Evolutionary conservation across 92 coral and sea anemone species (phyloP).

Genomic region (Palythoa grandis): DNA sequence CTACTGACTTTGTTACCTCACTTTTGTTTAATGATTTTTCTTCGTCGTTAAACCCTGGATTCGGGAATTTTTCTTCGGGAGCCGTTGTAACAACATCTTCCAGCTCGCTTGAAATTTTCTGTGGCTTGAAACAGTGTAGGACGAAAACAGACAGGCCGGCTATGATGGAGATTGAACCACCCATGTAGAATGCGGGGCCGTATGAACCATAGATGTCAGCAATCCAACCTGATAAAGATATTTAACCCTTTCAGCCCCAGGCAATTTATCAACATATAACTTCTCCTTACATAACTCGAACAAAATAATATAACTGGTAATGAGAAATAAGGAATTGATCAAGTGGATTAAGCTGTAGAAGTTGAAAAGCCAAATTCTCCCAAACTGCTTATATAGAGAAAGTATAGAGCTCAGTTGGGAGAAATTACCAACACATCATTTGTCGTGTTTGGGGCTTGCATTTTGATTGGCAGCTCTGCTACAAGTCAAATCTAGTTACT

Average conservation of each 20-base stretch:
- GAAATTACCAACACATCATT: too few relatives aligned
- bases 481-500: too few relatives aligned
- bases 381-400: too few relatives aligned
- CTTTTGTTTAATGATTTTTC: not conserved
- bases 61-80: not conserved
- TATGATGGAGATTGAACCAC: not conserved
- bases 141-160: constrained; percentile 18
- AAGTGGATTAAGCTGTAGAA: too few relatives aligned
- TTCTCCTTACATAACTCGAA: too few relatives aligned
- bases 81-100: not conserved
- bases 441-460: too few relatives aligned
- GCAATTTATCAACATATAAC: too few relatives aligned
- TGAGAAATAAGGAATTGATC: too few relatives aligned
- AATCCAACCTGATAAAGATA: constrained; percentile 16
- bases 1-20: not conserved
- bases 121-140: not conserved
- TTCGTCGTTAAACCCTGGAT: not conserved
- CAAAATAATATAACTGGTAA: too few relatives aligned
- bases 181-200: not conserved
- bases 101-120: not conserved
- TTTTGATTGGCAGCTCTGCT: too few relatives aligned
- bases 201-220: constrained; percentile 20
- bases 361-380: too few relatives aligned
- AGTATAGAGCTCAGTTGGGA: too few relatives aligned
- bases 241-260: not conserved